Evolutionary conservation across 1,140 invertebrate species (phyloP).

Genomic region (Drosophila nebulosa): DNA sequence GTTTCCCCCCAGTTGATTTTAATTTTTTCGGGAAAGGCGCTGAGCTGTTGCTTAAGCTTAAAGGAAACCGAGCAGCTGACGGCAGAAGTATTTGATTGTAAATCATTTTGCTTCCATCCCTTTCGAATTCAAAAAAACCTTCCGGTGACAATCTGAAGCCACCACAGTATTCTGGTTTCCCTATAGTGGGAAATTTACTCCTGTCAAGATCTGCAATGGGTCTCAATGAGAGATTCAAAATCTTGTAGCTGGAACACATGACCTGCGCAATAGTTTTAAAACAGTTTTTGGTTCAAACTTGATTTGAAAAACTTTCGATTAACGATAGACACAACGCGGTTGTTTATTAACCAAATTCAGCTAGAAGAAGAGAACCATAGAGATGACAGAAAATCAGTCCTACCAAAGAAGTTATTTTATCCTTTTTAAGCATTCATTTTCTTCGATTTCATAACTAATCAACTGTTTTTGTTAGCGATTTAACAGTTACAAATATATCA

Average conservation of each 20-base stretch:
- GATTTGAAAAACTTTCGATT: background rate
- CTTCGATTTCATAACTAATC: too few relatives aligned
- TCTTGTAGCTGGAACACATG: conserved; percentile 19
- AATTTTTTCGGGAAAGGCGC: background rate
- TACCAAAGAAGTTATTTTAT: too few relatives aligned
- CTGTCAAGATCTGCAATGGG: background rate
- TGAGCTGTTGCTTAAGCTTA: conserved; percentile 5
- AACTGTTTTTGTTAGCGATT: too few relatives aligned
- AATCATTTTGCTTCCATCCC: background rate
- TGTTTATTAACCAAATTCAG: background rate
- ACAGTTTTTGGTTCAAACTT: background rate
- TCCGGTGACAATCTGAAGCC: conserved; percentile 34
- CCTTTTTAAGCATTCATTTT: too few relatives aligned
- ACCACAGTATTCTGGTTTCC: conserved; percentile 9
- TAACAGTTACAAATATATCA: too few relatives aligned
- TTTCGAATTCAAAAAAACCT: conserved; percentile 36
- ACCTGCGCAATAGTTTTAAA: background rate
- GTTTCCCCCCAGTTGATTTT: background rate
- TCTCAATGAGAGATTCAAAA: conserved; percentile 4
- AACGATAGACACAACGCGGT: background rate
- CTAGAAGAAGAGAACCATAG: background rate
- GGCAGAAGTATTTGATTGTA: conserved; percentile 15
- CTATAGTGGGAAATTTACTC: conserved; percentile 13
- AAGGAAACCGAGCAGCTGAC: background rate
- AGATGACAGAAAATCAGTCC: background rate